Conservation (phyloP, 2,113 vertebrate species). For the Dicentrarchus labrax region DNA sequence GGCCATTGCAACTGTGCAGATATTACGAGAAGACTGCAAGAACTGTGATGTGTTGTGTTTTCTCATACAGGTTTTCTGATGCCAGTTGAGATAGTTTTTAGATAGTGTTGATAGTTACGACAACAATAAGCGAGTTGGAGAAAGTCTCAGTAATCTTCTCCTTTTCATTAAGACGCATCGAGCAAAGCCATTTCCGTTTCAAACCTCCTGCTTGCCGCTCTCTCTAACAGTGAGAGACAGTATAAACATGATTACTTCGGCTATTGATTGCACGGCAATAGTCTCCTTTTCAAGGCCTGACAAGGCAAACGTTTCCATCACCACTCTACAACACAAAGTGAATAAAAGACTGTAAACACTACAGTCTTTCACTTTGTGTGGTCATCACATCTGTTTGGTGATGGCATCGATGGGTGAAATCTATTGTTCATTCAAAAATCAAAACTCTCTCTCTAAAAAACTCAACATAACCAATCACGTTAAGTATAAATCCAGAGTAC, state of each 20-base stretch:
- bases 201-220: neutral
- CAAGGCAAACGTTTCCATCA: neutral
- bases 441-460: neutral
- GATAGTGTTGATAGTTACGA: neutral
- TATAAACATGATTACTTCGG: slow-evolving; percentile 8
- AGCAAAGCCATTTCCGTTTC: neutral
- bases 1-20: neutral
- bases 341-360: slow-evolving; percentile 11
- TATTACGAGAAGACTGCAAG: neutral
- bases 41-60: neutral
- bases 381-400: neutral
- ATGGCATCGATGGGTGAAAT: neutral
- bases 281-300: neutral
- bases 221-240: neutral
- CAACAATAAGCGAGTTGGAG: neutral
- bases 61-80: neutral
- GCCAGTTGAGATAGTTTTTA: neutral
- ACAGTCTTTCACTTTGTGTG: neutral
- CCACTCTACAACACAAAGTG: neutral
- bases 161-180: neutral
- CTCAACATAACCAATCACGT: neutral
- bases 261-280: slow-evolving; percentile 16
- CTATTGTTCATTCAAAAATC: neutral
- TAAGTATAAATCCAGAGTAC: neutral
- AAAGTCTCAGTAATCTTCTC: neutral